Evolutionary conservation across 2,113 vertebrate species (phyloP), one percentile per base, ranked within the genome.

Genomic region (Poecilia latipinna): DNA sequence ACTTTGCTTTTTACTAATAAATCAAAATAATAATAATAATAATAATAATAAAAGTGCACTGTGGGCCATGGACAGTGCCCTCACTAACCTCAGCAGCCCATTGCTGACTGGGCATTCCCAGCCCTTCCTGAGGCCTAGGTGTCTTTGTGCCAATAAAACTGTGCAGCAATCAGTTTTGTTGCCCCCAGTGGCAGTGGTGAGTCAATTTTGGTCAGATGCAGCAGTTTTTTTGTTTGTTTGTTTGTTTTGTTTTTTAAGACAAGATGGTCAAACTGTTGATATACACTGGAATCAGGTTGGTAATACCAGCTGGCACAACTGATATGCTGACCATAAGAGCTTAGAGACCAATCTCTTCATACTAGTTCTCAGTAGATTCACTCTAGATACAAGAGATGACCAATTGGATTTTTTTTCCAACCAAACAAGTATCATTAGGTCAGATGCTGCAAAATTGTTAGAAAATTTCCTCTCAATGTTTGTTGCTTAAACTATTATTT

Each of bases 61-160:
- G 22, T 11, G 1, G 17, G 32, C 65, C 35, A 68, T 7, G 54
- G 19, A 5, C 17, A 63, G 65, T 76, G 86, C 51, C 79, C 92
- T 48, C 78, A 4, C 28, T 84, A 84, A 90, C 90, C 86, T 70
- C 44, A 1, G 74, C 67, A 61, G 24, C 63, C 73, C 82, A 79
- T 32, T 82, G 90, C 90, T 93, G 92, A 92, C 80, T 11, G 71
- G 57, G 68, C 84, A 73, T 73, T 93, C 76, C 75, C 42, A 65
- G 2, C 28, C 66, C 51, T 22, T 64, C 64, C 61, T 10, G 61
- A 76, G 74, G 69, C 86, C 65, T 60, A 29, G 68, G 7, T 51
- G 67, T 75, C 83, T 88, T 90, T 93, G 87, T 91, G 54, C 65
- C 63, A 24, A 63, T 72, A 51, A 82, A 80, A 88, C 15, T 44